Evolutionary conservation across 2,797 vertebrate species (phyloP).

Genomic region (Lepilemur septentrionalis): DNA sequence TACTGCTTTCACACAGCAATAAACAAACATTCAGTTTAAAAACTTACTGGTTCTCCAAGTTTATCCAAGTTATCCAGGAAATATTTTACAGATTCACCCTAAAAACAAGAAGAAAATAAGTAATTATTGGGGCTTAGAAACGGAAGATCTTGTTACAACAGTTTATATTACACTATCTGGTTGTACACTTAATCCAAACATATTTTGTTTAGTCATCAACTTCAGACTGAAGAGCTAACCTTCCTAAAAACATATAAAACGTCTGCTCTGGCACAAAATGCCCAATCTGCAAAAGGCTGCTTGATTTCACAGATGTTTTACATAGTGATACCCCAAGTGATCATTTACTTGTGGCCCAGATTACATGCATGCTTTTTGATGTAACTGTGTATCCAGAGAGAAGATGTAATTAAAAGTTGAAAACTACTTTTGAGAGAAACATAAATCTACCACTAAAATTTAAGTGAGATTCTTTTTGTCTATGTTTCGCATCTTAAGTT

Average conservation of each 20-base stretch:
- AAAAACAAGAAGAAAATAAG: slow-evolving; percentile 77
- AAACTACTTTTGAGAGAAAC: neutral
- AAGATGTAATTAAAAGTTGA: neutral
- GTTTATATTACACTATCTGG: slow-evolving; percentile 68
- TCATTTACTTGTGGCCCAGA: neutral
- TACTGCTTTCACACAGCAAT: slow-evolving; percentile 15
- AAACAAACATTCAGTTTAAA: slow-evolving; percentile 48
- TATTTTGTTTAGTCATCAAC: slow-evolving; percentile 43
- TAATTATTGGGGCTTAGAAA: slow-evolving; percentile 61
- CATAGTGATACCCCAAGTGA: neutral
- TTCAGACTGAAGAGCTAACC: neutral
- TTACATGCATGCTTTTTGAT: neutral
- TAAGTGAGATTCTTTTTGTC: neutral
- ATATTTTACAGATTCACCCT: slow-evolving; percentile 99
- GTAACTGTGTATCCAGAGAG: neutral
- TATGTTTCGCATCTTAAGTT: neutral
- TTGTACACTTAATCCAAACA: slow-evolving; percentile 62
- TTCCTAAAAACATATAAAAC: neutral
- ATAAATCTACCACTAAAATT: neutral
- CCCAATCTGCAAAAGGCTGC: neutral
- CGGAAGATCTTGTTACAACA: neutral
- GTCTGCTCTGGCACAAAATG: neutral
- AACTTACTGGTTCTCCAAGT: slow-evolving; percentile 94
- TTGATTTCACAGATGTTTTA: neutral
- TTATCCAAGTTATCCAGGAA: slow-evolving; percentile 99